Evolutionary conservation across 2,888 invertebrate species (phyloP).

Genomic region (Globia sparganii): DNA sequence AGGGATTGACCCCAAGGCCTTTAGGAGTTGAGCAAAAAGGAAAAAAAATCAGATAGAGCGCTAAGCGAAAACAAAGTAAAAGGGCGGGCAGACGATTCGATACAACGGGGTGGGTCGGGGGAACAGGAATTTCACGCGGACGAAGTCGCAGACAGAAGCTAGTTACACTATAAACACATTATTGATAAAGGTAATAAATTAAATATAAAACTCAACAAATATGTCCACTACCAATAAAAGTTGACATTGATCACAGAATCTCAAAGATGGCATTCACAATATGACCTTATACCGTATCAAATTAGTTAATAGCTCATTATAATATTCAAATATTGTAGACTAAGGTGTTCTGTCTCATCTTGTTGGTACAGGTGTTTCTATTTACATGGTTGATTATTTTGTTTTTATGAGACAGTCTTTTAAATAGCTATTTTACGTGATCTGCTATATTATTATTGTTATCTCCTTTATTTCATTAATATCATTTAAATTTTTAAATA

Average conservation of each 20-base stretch:
- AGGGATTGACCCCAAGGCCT: too few relatives aligned
- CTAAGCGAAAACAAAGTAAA: too few relatives aligned
- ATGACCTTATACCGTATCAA: conserved; percentile 36
- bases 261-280: conserved; percentile 43
- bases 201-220: conserved; percentile 7
- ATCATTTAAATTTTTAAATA: too few relatives aligned
- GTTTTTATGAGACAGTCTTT: not conserved
- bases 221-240: conserved; percentile 6
- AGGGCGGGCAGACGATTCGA: too few relatives aligned
- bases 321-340: conserved; percentile 45
- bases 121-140: too few relatives aligned
- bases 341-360: conserved; percentile 3
- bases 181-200: not conserved
- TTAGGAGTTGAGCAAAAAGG: too few relatives aligned
- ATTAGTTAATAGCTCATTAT: conserved; percentile 49
- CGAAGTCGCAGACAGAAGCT: too few relatives aligned
- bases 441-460: not conserved
- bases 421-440: not conserved
- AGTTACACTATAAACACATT: too few relatives aligned
- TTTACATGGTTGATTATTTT: conserved; percentile 26
- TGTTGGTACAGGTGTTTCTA: conserved; percentile 24
- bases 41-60: too few relatives aligned
- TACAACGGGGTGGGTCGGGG: too few relatives aligned
- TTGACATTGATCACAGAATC: conserved; percentile 39
- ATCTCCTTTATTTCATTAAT: not conserved